Percentiles rank a stretch among this genome's conserved stretches.
Conservation (phyloP, 2,888 invertebrate genomes). For the Dicycla oo region DNA sequence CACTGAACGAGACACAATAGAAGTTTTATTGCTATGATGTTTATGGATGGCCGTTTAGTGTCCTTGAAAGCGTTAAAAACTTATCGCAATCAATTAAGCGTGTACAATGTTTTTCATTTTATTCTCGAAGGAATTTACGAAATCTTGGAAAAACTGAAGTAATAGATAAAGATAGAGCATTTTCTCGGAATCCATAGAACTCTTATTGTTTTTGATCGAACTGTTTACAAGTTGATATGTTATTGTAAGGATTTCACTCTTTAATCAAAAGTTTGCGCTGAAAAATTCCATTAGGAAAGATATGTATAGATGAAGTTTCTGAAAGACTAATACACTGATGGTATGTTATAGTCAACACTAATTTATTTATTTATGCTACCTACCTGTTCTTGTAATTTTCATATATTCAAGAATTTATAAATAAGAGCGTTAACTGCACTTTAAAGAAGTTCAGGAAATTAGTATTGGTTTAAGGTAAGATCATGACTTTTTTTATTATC, state of each 20-base stretch:
- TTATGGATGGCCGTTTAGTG: too few relatives aligned
- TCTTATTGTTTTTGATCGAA: constrained; percentile 6
- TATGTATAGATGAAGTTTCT: too few relatives aligned
- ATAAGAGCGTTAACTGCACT: background rate
- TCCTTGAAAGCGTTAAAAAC: too few relatives aligned
- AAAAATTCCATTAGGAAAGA: too few relatives aligned
- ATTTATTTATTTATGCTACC: background rate
- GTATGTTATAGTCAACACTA: background rate
- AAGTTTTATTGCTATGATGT: too few relatives aligned
- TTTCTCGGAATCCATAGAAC: background rate
- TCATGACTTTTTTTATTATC: too few relatives aligned
- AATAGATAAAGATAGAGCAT: background rate
- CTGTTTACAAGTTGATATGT: background rate
- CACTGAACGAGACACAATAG: too few relatives aligned
- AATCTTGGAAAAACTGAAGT: background rate
- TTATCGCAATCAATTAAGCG: background rate
- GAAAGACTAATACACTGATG: too few relatives aligned
- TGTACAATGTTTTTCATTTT: background rate
- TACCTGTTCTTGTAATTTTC: background rate
- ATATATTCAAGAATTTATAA: background rate
- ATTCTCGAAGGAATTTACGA: background rate
- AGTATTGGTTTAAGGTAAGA: too few relatives aligned
- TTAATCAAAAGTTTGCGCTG: background rate
- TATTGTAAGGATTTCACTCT: background rate
- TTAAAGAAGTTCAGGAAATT: background rate